phyloP scores from a whole-genome alignment of 2,888 invertebrate genomes.

The Cybosia mesomella region DNA sequence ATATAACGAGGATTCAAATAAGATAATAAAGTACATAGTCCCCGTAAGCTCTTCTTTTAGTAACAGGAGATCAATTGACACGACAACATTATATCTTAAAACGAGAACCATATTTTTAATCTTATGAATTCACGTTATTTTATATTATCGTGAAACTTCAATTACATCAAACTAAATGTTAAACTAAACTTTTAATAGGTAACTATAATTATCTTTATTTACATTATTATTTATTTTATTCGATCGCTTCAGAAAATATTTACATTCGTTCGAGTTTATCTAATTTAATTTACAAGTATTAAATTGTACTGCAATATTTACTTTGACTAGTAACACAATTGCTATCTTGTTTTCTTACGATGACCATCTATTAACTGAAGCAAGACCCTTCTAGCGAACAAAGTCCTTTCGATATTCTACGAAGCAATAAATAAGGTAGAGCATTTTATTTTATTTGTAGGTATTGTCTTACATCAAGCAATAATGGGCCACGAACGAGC shows the following conservation, averaged over 20 bases:
- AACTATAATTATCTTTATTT: background rate
- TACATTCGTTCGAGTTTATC: background rate
- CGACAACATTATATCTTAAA: too few relatives aligned
- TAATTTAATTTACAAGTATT: background rate
- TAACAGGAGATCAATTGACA: too few relatives aligned
- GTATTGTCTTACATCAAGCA: constrained; percentile 78
- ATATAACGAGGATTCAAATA: too few relatives aligned
- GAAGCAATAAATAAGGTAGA: constrained; percentile 71
- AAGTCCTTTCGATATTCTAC: constrained; percentile 50
- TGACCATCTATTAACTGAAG: constrained; percentile 42
- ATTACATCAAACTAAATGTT: too few relatives aligned
- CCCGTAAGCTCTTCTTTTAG: too few relatives aligned
- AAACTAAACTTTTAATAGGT: too few relatives aligned
- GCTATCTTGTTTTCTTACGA: constrained; percentile 33
- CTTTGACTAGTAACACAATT: constrained; percentile 3
- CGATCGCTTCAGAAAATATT: background rate
- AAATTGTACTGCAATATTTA: background rate
- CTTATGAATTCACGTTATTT: too few relatives aligned
- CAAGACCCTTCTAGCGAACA: constrained; percentile 51
- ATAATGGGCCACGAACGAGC: constrained; percentile 71
- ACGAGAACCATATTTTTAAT: too few relatives aligned
- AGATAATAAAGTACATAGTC: too few relatives aligned
- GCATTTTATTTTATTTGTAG: constrained; percentile 76
- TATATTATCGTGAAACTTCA: too few relatives aligned
- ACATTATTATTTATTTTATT: background rate